A percentile compares a stretch with the other conserved stretches of the same genome.
Conservation (phyloP, 1,140 invertebrate species). For the Apis florea region DNA sequence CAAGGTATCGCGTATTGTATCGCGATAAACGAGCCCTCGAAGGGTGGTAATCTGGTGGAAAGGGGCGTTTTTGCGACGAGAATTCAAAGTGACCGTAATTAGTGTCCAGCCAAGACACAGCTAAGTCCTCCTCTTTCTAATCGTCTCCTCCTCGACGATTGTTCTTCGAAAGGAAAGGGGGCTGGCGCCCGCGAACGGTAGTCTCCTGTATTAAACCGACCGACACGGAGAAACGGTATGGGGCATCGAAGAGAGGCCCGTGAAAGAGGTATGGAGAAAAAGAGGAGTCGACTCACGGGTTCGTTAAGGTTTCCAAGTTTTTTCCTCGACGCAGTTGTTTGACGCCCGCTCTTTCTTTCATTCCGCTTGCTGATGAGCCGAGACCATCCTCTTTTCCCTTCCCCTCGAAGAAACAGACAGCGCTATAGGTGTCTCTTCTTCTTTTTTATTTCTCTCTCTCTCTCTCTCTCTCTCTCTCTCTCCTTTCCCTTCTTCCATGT, state of each 20-base stretch:
- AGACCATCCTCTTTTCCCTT: conserved; percentile 21
- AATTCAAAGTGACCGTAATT: conserved; percentile 75
- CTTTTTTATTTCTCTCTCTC: background rate
- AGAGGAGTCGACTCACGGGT: conserved; percentile 52
- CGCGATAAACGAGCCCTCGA: background rate
- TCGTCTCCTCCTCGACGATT: conserved; percentile 31
- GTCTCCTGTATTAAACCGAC: conserved; percentile 4
- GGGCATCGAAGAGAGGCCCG: background rate
- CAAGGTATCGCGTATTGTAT: background rate
- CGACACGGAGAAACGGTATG: conserved; percentile 38
- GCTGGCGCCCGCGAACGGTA: conserved; percentile 26
- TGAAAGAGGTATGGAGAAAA: conserved; percentile 30
- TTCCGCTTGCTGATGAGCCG: conserved; percentile 41
- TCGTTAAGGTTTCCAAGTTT: conserved; percentile 66
- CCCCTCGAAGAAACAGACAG: background rate
- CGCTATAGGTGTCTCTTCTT: background rate
- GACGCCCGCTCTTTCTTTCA: conserved; percentile 55
- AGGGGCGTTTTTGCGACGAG: conserved; percentile 71
- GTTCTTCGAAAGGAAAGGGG: conserved; percentile 33
- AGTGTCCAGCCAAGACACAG: conserved; percentile 67
- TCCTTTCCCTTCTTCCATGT: background rate
- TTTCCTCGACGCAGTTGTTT: conserved; percentile 54
- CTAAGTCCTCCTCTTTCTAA: conserved; percentile 53
- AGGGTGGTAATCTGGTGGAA: background rate
- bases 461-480: background rate